Evolutionary conservation across 92 coral and sea anemone genomes (phyloP), one percentile per base, ranked within the genome.

Genomic region (Porites divaricata): DNA sequence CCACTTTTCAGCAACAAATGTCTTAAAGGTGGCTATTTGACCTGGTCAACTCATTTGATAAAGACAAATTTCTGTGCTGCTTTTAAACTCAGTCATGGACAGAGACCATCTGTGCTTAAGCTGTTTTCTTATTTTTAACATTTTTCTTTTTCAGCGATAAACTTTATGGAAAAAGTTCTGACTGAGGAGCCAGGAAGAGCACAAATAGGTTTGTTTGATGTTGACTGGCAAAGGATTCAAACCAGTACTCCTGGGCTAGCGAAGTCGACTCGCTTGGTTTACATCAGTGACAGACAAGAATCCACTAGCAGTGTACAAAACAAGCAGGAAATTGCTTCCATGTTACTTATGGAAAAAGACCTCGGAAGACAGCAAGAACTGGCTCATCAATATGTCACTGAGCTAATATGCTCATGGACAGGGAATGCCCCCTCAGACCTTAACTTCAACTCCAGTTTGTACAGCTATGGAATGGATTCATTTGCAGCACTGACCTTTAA

Each of bases 401-500:
- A 85, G 52, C 67, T 88, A 28, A 56, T 91, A 21, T 79, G 86
- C 19, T 53, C 89, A 9, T 91, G 94, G 91, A 66, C 88, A 4
- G 91, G 89, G 58, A 74, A 66, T 24, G 75, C 88, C 1, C 69
- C 83, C 9, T 77, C 91, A 9, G 94, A 91, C 25, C 80, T 88
- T 14, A 91, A 91, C 81, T 25, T 91, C 20, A 88, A 84, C 67
- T 50, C 88, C 26, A 89, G 91, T 68, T 80, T 88, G 67, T 88
- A 88, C 48, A 81, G 69, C 23, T 88, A 84, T 76, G 94, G 94
- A 11, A n/a, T 88, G 70, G 94, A 91, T 66, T 91, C 94, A 20
- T 83, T 88, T 66, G 69, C 85, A 24, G 94, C 84, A 1, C 70
- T 85, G n/a, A 91, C 86, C 17, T 75, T 91, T 66, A 88, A 84